Percentiles rank a stretch among this genome's conserved stretches.
Conservation (phyloP, 2,797 vertebrate species). For the Pteropus rufus region DNA sequence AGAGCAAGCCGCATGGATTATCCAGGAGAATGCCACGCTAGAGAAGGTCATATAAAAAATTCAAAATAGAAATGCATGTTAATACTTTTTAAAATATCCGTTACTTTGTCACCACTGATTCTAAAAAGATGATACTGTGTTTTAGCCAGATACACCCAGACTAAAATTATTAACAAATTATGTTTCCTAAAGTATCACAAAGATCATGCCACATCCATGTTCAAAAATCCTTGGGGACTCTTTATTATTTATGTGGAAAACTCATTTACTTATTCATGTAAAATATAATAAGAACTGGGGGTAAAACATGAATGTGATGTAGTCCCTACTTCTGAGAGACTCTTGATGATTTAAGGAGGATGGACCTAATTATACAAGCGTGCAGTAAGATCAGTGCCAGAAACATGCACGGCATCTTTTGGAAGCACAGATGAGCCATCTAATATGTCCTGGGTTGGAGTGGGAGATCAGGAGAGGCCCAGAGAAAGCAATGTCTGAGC, state of each 20-base stretch:
- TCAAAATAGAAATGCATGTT: neutral
- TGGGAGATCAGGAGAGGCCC: neutral
- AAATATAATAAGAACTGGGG: neutral
- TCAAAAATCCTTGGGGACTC: neutral
- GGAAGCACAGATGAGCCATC: neutral
- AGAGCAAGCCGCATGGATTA: neutral
- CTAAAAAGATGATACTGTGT: neutral
- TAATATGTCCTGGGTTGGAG: neutral
- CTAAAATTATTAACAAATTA: neutral
- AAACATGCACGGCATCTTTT: neutral
- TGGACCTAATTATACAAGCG: neutral
- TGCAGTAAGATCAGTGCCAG: neutral
- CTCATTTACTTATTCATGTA: neutral
- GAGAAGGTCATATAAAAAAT: neutral
- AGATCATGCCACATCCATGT: neutral
- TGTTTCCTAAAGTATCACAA: neutral
- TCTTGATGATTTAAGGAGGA: neutral
- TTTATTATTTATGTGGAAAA: neutral
- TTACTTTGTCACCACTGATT: neutral
- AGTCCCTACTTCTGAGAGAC: neutral
- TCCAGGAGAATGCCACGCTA: neutral
- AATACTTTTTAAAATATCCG: conserved; percentile 18
- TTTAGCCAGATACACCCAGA: neutral
- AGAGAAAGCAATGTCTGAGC: neutral
- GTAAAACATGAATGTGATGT: neutral